These are phyloP conservation scores for Mastacembelus armatus DNA, from an alignment of 2,797 vertebrate species.

Conservation along the genomic window DNA sequence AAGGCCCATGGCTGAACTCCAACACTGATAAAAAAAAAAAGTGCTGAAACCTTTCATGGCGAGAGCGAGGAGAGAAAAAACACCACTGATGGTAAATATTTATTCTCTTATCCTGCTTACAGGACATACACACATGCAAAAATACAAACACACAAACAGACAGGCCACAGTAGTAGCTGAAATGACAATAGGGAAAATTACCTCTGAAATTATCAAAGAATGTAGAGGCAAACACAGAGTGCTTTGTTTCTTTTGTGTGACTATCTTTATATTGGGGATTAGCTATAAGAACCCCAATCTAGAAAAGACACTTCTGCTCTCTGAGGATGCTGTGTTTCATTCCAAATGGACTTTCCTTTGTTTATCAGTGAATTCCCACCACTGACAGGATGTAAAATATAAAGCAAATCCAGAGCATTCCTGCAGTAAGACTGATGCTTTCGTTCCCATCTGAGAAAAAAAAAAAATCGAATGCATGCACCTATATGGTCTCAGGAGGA, in stretches of 20 bases:
- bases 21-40: conserved; percentile 79
- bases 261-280: conserved; percentile 60
- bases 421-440: conserved; percentile 11
- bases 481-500: conserved; percentile 60
- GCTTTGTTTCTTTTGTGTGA: conserved; percentile 68
- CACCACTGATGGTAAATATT: conserved; percentile 86
- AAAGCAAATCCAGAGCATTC: conserved; percentile 51
- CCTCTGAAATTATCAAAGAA: conserved; percentile 72
- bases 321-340: conserved; percentile 45
- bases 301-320: conserved; percentile 57
- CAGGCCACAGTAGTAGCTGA: conserved; percentile 48
- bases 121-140: conserved; percentile 63
- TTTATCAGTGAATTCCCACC: conserved; percentile 68
- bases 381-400: conserved; percentile 63
- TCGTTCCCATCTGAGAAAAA: conserved; percentile 36
- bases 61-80: conserved; percentile 52
- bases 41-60: conserved; percentile 74
- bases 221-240: conserved; percentile 50
- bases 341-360: conserved; percentile 65
- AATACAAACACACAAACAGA: conserved; percentile 48
- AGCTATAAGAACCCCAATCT: conserved; percentile 65
- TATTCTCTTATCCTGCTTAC: conserved; percentile 81
- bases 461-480: conserved; percentile 66
- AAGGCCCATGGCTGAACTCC: conserved; percentile 89
- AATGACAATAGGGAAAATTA: conserved; percentile 70